Conservation (phyloP, 2,797 vertebrate genomes). For the Rhyacichthys aspro region DNA sequence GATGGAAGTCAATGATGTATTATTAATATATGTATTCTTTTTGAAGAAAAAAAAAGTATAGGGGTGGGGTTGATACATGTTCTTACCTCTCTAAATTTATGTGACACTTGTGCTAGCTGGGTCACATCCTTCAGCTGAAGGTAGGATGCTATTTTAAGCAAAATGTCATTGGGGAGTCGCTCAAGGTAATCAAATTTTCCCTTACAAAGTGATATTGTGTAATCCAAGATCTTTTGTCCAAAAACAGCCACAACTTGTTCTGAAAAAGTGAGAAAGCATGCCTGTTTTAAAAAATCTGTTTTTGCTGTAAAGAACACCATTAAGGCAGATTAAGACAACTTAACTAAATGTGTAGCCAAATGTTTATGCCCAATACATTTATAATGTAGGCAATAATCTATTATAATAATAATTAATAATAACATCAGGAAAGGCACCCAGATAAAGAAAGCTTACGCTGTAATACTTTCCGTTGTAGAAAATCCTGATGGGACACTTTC, state of each 20-base stretch:
- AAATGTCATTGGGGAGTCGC: constrained; percentile 74
- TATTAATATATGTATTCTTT: too few relatives aligned
- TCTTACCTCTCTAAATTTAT: constrained; percentile 75
- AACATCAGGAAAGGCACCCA: too few relatives aligned
- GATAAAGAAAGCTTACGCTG: constrained; percentile 43
- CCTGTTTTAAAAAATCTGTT: not conserved
- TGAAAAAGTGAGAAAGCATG: constrained; percentile 34
- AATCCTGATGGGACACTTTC: constrained; percentile 41
- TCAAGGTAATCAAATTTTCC: constrained; percentile 83
- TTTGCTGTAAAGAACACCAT: too few relatives aligned
- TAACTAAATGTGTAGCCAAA: too few relatives aligned
- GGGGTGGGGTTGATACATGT: constrained; percentile 7
- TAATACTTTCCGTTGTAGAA: constrained; percentile 42
- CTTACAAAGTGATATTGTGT: constrained; percentile 74
- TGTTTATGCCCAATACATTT: too few relatives aligned
- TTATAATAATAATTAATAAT: too few relatives aligned
- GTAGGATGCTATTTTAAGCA: constrained; percentile 78
- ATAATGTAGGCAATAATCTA: too few relatives aligned
- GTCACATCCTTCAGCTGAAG: constrained; percentile 77
- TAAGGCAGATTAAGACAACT: too few relatives aligned
- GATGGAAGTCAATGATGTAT: too few relatives aligned
- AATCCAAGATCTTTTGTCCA: constrained; percentile 72
- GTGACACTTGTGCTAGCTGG: constrained; percentile 78
- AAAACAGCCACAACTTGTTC: constrained; percentile 75
- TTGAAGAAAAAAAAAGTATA: not conserved